Conservation (phyloP, 2,888 invertebrate species). For the Ormia ochracea region DNA sequence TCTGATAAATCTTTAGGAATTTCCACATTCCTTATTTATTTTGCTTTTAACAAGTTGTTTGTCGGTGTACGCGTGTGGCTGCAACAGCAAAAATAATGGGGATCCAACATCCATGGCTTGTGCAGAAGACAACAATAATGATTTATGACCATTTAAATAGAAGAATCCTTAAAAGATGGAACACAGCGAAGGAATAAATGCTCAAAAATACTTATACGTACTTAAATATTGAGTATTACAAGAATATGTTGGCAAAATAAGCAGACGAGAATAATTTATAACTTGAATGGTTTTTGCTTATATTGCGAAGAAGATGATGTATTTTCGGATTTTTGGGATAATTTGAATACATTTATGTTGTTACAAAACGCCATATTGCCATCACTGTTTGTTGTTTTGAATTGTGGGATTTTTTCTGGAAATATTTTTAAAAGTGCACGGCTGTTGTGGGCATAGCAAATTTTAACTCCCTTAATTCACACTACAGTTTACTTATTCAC, state of each 20-base stretch:
- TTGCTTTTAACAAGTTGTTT: background rate
- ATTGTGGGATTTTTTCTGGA: background rate
- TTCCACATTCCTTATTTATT: background rate
- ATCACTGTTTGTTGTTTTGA: background rate
- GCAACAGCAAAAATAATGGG: background rate
- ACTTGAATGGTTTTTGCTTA: constrained; percentile 25
- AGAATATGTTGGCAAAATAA: constrained; percentile 5
- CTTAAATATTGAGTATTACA: constrained; percentile 27
- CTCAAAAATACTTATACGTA: background rate
- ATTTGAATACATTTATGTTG: background rate
- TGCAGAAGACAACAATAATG: constrained; percentile 61
- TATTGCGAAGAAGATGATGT: constrained; percentile 10
- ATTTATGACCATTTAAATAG: constrained; percentile 54
- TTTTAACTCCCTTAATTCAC: too few relatives aligned
- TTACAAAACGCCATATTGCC: background rate
- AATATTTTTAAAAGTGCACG: too few relatives aligned
- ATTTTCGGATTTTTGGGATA: background rate
- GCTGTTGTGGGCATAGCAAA: too few relatives aligned
- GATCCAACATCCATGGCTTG: constrained; percentile 26
- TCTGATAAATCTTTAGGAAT: constrained; percentile 44
- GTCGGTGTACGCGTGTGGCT: constrained; percentile 19
- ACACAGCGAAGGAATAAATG: background rate
- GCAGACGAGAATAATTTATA: constrained; percentile 40
- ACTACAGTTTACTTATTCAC: too few relatives aligned
- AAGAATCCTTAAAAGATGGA: constrained; percentile 29